phyloP scores from a whole-genome alignment of 2,113 vertebrate species.

The Semnornis frantzii region DNA sequence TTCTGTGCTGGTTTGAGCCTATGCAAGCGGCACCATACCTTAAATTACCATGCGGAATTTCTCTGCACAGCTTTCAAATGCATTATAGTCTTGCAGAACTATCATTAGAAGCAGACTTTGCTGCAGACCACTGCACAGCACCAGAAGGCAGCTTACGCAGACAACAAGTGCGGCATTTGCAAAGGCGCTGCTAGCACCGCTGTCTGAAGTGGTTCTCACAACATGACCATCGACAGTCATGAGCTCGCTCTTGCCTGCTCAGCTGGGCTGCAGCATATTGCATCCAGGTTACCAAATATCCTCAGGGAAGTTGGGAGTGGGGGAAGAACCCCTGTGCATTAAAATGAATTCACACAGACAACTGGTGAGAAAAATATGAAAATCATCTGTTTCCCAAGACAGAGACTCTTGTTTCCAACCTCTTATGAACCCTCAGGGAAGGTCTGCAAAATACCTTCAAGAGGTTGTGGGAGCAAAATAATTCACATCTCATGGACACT shows the following conservation, averaged over 20 bases:
- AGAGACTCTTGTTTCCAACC: background rate
- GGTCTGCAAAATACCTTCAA: background rate
- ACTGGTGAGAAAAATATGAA: conserved; percentile 24
- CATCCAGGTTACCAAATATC: background rate
- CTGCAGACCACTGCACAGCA: background rate
- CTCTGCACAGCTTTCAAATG: background rate
- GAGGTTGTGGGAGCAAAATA: background rate
- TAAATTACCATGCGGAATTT: background rate
- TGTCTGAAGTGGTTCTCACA: background rate
- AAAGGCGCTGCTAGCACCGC: background rate
- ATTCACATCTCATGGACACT: background rate
- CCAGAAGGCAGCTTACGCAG: background rate
- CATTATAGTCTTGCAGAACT: background rate
- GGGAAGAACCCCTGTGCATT: background rate
- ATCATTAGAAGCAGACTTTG: background rate
- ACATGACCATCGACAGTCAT: background rate
- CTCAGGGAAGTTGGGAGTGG: background rate
- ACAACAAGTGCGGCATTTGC: background rate
- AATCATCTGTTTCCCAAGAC: conserved; percentile 21
- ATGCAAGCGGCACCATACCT: background rate
- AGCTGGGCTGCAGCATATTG: background rate
- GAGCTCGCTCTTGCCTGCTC: background rate
- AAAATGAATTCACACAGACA: conserved; percentile 35
- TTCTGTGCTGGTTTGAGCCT: too few species aligned
- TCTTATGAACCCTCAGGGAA: background rate